Percentiles rank a stretch among this genome's conserved stretches.
Conservation (phyloP, 2,888 invertebrate species). For the Gonocerus acuteangulatus region DNA sequence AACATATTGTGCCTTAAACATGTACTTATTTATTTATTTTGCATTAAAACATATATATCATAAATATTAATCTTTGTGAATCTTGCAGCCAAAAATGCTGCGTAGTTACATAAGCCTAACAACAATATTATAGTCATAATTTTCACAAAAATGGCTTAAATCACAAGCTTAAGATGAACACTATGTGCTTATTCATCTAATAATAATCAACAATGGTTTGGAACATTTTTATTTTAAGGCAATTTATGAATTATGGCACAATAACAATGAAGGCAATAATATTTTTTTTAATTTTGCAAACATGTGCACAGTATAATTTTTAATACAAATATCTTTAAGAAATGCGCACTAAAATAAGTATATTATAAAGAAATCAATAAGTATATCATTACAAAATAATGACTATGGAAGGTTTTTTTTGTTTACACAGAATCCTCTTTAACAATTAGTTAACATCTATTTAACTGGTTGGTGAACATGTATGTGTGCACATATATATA, state of each 20-base stretch:
- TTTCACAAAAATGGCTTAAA: background rate
- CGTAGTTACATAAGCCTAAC: background rate
- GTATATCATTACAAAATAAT: no score
- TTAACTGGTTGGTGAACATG: no score
- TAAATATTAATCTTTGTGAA: background rate
- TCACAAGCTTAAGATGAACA: background rate
- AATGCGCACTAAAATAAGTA: no score
- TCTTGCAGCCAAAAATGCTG: background rate
- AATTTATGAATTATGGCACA: background rate
- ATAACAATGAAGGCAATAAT: background rate
- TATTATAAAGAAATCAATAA: no score
- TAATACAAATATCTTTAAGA: no score
- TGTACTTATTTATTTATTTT: background rate
- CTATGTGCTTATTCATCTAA: background rate
- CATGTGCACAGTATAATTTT: no score
- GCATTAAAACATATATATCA: background rate
- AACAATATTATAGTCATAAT: background rate
- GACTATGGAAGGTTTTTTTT: no score
- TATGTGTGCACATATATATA: no score
- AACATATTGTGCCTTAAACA: background rate
- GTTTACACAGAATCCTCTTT: no score
- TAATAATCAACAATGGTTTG: background rate
- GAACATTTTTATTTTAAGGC: background rate
- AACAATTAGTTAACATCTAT: no score
- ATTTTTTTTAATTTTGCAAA: background rate